A percentile compares a stretch with the other conserved stretches of the same genome.
These are phyloP conservation scores for Streblospio benedicti DNA, from an alignment of 1,140 invertebrate genomes.

Conservation along the genomic window DNA sequence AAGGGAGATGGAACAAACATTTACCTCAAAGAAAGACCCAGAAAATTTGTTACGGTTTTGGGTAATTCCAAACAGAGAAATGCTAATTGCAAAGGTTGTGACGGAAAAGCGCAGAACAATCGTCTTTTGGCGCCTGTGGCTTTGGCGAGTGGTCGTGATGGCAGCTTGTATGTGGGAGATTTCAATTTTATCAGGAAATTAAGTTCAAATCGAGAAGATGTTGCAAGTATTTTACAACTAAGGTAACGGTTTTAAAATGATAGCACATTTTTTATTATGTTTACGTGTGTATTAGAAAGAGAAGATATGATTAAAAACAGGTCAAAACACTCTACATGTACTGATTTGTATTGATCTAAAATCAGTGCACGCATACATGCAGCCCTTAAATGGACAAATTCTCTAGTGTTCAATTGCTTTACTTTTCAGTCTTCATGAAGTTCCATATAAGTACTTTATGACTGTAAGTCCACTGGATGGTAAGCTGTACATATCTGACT, in stretches of 20 bases:
- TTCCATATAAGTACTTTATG: conserved; percentile 92
- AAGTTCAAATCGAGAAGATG: conserved; percentile 58
- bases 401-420: no score
- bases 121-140: conserved; percentile 82
- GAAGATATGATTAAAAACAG: no score
- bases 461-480: conserved; percentile 85
- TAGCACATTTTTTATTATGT: no score
- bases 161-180: conserved; percentile 90
- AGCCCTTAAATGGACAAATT: no score
- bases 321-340: no score
- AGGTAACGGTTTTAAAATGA: no score
- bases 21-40: conserved; percentile 85
- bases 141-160: conserved; percentile 78
- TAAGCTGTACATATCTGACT: conserved; percentile 87
- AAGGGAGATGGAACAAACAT: conserved; percentile 95
- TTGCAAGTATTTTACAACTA: conserved; percentile 75
- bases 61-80: conserved; percentile 83
- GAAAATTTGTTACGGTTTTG: conserved; percentile 82
- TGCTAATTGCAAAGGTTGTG: conserved; percentile 62
- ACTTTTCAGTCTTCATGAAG: conserved; percentile 68
- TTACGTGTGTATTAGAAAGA: no score
- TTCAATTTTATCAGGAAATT: conserved; percentile 89
- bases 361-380: no score
- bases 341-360: no score
- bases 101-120: conserved; percentile 69